These are phyloP conservation scores for Dasyprocta punctata DNA, from an alignment of 2,113 vertebrate genomes.

Conservation along the genomic window DNA sequence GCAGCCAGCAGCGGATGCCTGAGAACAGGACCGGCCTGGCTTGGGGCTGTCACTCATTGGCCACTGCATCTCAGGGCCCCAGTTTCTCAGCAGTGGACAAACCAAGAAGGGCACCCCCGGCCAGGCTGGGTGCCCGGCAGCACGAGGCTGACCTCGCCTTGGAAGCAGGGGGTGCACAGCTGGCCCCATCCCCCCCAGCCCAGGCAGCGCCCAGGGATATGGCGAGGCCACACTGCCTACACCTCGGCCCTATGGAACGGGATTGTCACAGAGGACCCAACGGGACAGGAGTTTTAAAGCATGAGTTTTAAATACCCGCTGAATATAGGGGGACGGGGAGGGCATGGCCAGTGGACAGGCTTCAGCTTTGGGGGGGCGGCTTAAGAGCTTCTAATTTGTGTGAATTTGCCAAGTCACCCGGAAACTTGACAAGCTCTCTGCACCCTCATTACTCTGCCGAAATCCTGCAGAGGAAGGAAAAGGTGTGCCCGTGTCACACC, in stretches of 20 bases:
- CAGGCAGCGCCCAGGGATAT: not conserved
- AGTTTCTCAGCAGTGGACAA: not conserved
- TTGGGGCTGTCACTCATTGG: accelerated
- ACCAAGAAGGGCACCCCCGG: not conserved
- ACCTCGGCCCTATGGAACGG: not conserved
- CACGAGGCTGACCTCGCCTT: accelerated
- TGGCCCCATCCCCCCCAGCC: not conserved
- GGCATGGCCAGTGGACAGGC: accelerated
- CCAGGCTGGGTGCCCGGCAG: not conserved
- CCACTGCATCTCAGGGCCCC: not conserved
- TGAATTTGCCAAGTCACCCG: not conserved
- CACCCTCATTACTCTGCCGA: not conserved
- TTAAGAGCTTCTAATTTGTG: not conserved
- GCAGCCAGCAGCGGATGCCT: not conserved
- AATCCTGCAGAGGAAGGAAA: not conserved
- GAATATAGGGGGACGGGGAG: no score
- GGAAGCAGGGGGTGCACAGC: accelerated
- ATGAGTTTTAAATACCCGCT: not conserved
- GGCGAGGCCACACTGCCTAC: not conserved
- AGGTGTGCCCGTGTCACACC: no score
- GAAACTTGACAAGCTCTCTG: not conserved
- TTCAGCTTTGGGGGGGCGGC: not conserved
- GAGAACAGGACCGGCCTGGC: accelerated
- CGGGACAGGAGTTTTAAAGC: not conserved
- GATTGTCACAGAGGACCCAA: accelerated